These are phyloP conservation scores for Holacanthella duospinosa DNA, from an alignment of 2,888 invertebrate genomes.

Conservation along the genomic window DNA sequence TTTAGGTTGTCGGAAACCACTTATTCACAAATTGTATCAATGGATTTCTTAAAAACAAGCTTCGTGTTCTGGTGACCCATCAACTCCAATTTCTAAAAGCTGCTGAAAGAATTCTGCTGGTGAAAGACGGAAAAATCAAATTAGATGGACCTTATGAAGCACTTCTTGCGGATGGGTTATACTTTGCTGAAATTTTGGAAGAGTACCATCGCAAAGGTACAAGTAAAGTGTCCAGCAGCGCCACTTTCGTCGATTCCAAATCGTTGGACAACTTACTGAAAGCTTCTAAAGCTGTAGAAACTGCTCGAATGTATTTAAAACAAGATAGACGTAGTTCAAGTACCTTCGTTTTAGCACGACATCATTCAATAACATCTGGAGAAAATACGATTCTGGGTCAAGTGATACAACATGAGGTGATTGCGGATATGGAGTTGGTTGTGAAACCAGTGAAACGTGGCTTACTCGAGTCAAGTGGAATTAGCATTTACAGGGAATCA, in stretches of 20 bases:
- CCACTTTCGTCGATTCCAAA: no score
- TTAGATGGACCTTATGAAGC: not conserved
- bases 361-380: not conserved
- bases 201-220: not conserved
- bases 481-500: constrained; percentile 42
- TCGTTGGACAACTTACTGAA: not conserved
- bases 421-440: constrained; percentile 40
- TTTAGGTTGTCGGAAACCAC: constrained; percentile 30
- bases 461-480: not conserved
- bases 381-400: not conserved
- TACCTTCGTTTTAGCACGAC: not conserved
- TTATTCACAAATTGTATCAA: constrained; percentile 32
- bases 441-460: not conserved
- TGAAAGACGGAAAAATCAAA: constrained; percentile 22
- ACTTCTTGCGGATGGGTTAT: not conserved
- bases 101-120: constrained; percentile 26
- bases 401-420: not conserved
- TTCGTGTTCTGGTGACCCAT: constrained; percentile 31
- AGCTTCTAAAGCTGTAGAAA: no score
- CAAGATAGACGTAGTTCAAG: no score
- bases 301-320: no score
- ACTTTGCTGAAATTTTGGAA: not conserved
- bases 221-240: not conserved
- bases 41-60: constrained; percentile 23
- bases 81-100: constrained; percentile 32